Evolutionary conservation across 2,888 invertebrate genomes (phyloP), one percentile per base, ranked within the genome.

Genomic region (Diadromus collaris): DNA sequence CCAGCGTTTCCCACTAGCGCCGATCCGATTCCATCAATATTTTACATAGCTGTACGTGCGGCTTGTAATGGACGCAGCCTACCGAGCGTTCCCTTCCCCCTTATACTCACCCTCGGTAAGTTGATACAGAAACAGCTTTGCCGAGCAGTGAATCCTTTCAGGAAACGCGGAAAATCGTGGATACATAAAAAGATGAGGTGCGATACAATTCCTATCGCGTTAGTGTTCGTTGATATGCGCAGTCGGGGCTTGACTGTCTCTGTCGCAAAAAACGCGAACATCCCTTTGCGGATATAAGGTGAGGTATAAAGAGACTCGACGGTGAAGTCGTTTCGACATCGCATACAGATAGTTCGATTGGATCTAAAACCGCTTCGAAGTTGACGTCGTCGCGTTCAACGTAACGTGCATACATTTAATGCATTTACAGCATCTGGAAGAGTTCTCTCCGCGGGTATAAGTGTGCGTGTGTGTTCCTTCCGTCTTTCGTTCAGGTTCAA

Each of bases 91-190:
- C n/a, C n/a, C n/a, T 67, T 38, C 9, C 61, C n/a, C n/a, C n/a
- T n/a, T n/a, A n/a, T n/a, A n/a, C n/a, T n/a, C n/a, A n/a, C n/a
- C n/a, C n/a, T n/a, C 16, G 7, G 24, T 51, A 21, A 21, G 41
- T 24, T 24, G 64, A 64, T 61, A 13, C 13, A 16, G 64, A 29
- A 64, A 46, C 48, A 64, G 64, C 46, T 64, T 48, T 64, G 21
- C 64, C 24, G 13, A 13, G 19, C 32, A 16, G 34, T 21, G 21
- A n/a, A 46, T 48, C 48, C 48, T 51, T 34, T n/a, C 38, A 51
- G 19, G 51, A 67, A 67, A 67, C 38, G 51, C 21, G 32, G 67
- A 34, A 67, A 51, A 67, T 67, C 16, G 9, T 21, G 32, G 32
- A 19, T 19, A 27, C 32, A 29, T 29, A 65, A 34, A 65, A 21